phyloP scores from a whole-genome alignment of 2,888 invertebrate genomes.

The Drosophila aldrichi region DNA sequence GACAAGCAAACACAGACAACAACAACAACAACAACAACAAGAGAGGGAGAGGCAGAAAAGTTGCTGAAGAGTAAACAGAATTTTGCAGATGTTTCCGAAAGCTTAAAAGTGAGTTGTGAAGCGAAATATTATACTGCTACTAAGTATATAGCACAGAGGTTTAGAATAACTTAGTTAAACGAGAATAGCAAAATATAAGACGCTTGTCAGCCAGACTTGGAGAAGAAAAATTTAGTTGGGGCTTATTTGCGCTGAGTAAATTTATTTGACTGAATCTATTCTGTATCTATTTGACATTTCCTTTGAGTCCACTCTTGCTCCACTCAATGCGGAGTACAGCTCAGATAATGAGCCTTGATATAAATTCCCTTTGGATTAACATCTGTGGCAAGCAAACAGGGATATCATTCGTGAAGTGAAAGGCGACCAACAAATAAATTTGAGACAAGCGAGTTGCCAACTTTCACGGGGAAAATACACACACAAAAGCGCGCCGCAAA shows the following conservation, averaged over 20 bases:
- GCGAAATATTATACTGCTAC: not conserved
- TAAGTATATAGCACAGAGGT: not conserved
- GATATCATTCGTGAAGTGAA: not conserved
- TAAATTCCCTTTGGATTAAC: not conserved
- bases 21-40: constrained; percentile 6
- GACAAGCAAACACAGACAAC: constrained; percentile 19
- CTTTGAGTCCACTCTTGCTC: not conserved
- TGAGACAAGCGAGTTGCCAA: not conserved
- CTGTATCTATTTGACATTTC: not conserved
- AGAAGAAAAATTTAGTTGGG: not conserved
- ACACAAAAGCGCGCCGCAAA: constrained; percentile 13
- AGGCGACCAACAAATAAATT: constrained; percentile 16
- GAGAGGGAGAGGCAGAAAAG: not conserved
- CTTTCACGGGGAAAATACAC: constrained; percentile 7
- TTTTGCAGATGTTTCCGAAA: constrained; percentile 10
- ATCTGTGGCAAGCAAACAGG: not conserved
- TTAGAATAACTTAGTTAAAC: not conserved
- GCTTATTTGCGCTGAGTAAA: not conserved
- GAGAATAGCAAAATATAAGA: not conserved
- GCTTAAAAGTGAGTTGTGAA: constrained; percentile 8
- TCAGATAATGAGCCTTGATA: not conserved
- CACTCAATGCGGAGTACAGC: too few species aligned
- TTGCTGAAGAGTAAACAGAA: constrained; percentile 14
- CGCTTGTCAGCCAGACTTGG: not conserved
- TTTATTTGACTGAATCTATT: not conserved